These are phyloP conservation scores for Drosophila subquinaria DNA, from an alignment of 2,888 invertebrate genomes.

Conservation along the genomic window DNA sequence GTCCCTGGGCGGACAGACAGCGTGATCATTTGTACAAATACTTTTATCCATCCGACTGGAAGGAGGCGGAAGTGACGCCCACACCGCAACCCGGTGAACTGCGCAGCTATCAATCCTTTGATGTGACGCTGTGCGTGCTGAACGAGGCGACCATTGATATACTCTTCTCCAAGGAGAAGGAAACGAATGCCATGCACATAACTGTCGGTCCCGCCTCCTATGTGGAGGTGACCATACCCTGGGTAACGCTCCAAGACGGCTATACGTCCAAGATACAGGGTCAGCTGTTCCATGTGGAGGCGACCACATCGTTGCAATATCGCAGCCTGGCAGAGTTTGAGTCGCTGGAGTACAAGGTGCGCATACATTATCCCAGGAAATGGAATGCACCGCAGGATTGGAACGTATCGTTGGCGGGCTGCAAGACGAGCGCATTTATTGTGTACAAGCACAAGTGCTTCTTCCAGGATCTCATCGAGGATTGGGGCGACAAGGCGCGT, in stretches of 20 bases:
- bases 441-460: conserved; percentile 98
- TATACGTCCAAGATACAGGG: conserved; percentile 96
- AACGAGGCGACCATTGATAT: conserved; percentile 98
- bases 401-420: conserved; percentile 95
- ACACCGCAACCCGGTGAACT: conserved; percentile 94
- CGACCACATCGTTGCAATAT: conserved; percentile 97
- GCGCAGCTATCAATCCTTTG: conserved; percentile 95
- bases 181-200: conserved; percentile 98
- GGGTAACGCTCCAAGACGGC: conserved; percentile 95
- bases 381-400: conserved; percentile 99
- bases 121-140: conserved; percentile 95
- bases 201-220: conserved; percentile 98
- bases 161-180: conserved; percentile 95
- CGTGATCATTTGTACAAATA: conserved; percentile 97
- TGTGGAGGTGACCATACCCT: conserved; percentile 97
- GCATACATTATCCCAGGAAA: conserved; percentile 92
- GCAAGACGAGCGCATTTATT: conserved; percentile 96
- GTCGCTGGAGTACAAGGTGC: conserved; percentile 95
- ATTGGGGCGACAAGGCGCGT: conserved; percentile 97
- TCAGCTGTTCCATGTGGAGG: conserved; percentile 96
- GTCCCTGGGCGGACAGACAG: conserved; percentile 99
- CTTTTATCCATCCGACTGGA: conserved; percentile 96
- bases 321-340: conserved; percentile 97
- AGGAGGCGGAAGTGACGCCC: conserved; percentile 92
- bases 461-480: conserved; percentile 97